Conservation (phyloP, 2,888 invertebrate species). For the Drosophila nr. perissopoda region DNA sequence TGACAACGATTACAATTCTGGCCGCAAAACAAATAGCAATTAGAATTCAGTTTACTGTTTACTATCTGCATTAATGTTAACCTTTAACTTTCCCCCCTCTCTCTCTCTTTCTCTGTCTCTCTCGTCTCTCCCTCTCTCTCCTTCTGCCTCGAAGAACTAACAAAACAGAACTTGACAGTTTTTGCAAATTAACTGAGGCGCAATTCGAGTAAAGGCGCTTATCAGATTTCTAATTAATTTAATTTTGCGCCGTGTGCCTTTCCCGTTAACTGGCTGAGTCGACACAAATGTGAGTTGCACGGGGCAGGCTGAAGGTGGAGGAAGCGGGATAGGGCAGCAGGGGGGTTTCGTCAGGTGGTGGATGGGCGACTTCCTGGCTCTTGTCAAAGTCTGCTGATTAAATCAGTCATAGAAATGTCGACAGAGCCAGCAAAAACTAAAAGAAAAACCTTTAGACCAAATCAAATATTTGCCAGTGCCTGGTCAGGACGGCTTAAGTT, state of each 20-base stretch:
- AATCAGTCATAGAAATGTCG: conserved; percentile 82
- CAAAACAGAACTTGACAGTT: conserved; percentile 45
- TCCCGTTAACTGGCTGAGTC: conserved; percentile 57
- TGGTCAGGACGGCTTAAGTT: conserved; percentile 46
- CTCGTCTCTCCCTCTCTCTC: no score
- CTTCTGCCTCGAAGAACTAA: conserved; percentile 10
- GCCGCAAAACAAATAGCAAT: conserved; percentile 32
- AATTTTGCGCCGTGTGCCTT: conserved; percentile 68
- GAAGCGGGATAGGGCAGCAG: neutral
- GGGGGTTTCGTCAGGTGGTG: conserved; percentile 48
- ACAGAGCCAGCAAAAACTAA: conserved; percentile 47
- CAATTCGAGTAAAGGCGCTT: conserved; percentile 71
- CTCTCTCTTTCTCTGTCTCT: neutral
- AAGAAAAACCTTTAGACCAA: conserved; percentile 76
- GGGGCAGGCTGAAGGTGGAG: neutral
- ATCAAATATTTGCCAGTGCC: conserved; percentile 75
- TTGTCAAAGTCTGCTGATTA: conserved; percentile 81
- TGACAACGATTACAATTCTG: conserved; percentile 8
- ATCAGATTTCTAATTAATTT: conserved; percentile 82
- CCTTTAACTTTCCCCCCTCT: conserved; percentile 20
- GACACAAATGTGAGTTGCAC: conserved; percentile 53
- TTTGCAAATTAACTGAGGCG: conserved; percentile 75
- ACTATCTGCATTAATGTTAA: conserved; percentile 33
- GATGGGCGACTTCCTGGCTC: conserved; percentile 75
- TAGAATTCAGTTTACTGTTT: conserved; percentile 36